A percentile compares a stretch with the other conserved stretches of the same genome.
phyloP scores from a whole-genome alignment of 2,888 invertebrate genomes.

The Sabatieria punctata region DNA sequence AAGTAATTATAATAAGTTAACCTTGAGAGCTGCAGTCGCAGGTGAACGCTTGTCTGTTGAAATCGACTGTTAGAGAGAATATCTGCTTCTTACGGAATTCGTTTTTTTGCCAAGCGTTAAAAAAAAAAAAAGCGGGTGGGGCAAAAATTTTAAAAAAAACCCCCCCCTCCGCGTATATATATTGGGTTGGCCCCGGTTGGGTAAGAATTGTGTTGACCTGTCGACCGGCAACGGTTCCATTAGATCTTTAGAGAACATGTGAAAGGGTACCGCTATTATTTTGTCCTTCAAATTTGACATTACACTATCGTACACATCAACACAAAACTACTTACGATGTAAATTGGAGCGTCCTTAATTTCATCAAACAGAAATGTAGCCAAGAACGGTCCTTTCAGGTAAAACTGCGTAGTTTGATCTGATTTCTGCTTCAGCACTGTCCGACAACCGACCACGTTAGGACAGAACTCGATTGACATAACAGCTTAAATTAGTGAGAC shows the following conservation, averaged over 20 bases:
- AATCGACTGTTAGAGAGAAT: slow-evolving; percentile 80
- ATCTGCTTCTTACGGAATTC: slow-evolving; percentile 69
- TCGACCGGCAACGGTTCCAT: slow-evolving; percentile 5
- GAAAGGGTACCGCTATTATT: slow-evolving; percentile 57
- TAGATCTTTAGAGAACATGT: slow-evolving; percentile 44
- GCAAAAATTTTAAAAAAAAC: not conserved
- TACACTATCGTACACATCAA: slow-evolving; percentile 8
- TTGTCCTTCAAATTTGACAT: slow-evolving; percentile 50
- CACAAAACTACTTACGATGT: not conserved
- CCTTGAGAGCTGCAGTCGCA: slow-evolving; percentile 64
- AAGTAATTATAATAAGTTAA: too few species aligned
- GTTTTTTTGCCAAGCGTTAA: slow-evolving; percentile 15
- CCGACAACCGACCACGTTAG: slow-evolving; percentile 76
- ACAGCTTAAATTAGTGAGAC: slow-evolving; percentile 13
- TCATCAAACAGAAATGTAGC: not conserved
- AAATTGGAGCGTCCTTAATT: not conserved
- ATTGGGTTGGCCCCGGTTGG: too few species aligned
- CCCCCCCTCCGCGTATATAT: not conserved
- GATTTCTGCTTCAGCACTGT: slow-evolving; percentile 45
- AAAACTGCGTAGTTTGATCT: not conserved
- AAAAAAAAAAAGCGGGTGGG: too few species aligned
- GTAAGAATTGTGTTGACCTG: too few species aligned
- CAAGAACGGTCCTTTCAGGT: not conserved
- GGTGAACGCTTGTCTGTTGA: slow-evolving; percentile 74
- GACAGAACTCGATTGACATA: slow-evolving; percentile 37